Evolutionary conservation across 2,888 invertebrate species (phyloP).

Genomic region (Sympetrum striolatum): DNA sequence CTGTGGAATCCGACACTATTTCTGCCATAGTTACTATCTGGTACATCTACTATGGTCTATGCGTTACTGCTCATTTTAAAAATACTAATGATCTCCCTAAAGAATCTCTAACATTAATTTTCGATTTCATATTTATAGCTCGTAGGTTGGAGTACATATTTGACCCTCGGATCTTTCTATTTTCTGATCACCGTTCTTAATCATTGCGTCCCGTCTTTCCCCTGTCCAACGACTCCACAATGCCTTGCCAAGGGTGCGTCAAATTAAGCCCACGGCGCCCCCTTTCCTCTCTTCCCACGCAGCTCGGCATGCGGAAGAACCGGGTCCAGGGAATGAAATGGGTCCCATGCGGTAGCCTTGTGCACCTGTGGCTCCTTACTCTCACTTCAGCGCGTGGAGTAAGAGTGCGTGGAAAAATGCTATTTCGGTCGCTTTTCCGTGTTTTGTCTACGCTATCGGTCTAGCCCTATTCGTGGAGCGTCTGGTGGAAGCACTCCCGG

Average conservation of each 20-base stretch:
- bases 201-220: slow-evolving; percentile 14
- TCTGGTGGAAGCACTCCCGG: no score
- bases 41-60: no score
- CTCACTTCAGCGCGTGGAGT: neutral
- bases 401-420: neutral
- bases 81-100: no score
- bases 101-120: no score
- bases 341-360: neutral
- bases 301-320: slow-evolving; percentile 22
- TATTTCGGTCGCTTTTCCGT: neutral
- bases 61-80: no score
- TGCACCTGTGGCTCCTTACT: neutral
- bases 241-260: neutral
- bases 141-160: no score
- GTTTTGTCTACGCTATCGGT: neutral
- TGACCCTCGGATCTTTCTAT: no score
- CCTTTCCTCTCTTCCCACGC: neutral
- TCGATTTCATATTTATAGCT: no score
- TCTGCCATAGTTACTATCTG: no score
- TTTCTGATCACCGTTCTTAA: no score
- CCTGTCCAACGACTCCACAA: neutral
- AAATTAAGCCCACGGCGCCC: slow-evolving; percentile 27
- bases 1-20: no score
- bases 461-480: no score
- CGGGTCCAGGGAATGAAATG: slow-evolving; percentile 8